A percentile compares a stretch with the other conserved stretches of the same genome.
Conservation (phyloP, 2,113 vertebrate species). For the Columbina picui region DNA sequence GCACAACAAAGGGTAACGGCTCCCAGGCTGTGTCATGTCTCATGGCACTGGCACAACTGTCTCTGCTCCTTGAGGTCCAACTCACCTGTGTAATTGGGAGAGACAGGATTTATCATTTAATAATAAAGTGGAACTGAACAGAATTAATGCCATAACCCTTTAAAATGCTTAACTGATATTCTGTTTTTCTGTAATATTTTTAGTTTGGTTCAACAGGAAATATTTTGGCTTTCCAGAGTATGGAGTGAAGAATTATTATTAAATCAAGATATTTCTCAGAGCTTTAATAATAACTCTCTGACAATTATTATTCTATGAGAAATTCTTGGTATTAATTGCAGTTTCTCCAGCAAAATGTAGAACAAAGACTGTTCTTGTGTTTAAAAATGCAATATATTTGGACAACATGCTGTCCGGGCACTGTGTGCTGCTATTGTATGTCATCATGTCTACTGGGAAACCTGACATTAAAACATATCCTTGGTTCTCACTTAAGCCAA, state of each 20-base stretch:
- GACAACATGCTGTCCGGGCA: conserved; percentile 41
- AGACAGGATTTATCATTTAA: not conserved
- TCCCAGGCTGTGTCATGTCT: not conserved
- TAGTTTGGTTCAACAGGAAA: conserved; percentile 65
- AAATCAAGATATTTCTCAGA: not conserved
- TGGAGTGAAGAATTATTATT: not conserved
- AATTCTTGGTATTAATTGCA: conserved; percentile 13
- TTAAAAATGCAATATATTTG: conserved; percentile 49
- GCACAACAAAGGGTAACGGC: not conserved
- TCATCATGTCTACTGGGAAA: conserved; percentile 77
- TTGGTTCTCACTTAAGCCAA: conserved; percentile 87
- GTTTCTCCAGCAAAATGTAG: conserved; percentile 21
- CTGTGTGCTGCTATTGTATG: conserved; percentile 68
- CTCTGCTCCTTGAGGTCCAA: not conserved
- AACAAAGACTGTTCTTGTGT: conserved; percentile 61
- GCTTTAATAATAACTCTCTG: not conserved
- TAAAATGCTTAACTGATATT: conserved; percentile 70
- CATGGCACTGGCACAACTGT: not conserved
- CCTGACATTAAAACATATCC: conserved; percentile 83
- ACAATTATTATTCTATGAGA: not conserved
- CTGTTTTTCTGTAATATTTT: conserved; percentile 60
- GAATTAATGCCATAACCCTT: conserved; percentile 50
- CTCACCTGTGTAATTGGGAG: not conserved
- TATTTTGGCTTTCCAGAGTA: conserved; percentile 38
- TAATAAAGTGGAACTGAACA: conserved; percentile 37